phyloP scores from a whole-genome alignment of 2,797 vertebrate genomes.

The Moxostoma hubbsi region DNA sequence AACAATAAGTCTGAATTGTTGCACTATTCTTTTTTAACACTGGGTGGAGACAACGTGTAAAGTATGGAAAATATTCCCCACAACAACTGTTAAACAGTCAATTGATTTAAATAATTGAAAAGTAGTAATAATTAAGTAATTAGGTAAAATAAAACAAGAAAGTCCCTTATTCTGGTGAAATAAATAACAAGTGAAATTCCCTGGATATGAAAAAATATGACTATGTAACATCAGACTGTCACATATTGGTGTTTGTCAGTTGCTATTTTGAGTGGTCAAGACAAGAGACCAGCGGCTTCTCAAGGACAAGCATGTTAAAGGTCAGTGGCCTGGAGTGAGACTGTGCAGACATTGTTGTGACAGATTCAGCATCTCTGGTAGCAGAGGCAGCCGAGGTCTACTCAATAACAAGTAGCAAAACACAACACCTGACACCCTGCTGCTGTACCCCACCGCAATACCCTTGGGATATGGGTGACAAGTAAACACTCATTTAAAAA shows the following conservation, averaged over 20 bases:
- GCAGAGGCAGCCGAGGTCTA: constrained; percentile 37
- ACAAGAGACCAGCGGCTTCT: constrained; percentile 3
- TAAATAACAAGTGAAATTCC: not conserved
- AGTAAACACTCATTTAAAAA: not conserved
- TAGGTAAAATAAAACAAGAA: not conserved
- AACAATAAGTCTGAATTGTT: not conserved
- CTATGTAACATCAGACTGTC: not conserved
- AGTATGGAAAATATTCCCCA: constrained; percentile 26
- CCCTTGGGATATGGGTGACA: constrained; percentile 6
- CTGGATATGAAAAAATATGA: not conserved
- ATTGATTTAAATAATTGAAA: not conserved
- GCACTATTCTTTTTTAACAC: constrained; percentile 62
- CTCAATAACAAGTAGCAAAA: constrained; percentile 37
- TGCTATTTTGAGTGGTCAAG: constrained; percentile 23
- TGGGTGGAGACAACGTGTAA: constrained; percentile 65
- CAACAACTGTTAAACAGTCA: not conserved
- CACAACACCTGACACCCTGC: constrained; percentile 35
- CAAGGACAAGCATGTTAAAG: constrained; percentile 20
- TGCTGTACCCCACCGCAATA: constrained; percentile 18
- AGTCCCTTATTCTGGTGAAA: not conserved
- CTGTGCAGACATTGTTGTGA: constrained; percentile 41
- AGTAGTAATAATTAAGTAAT: not conserved
- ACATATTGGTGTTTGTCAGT: not conserved
- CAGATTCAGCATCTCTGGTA: constrained; percentile 45
- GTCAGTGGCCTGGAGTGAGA: constrained; percentile 32